Evolutionary conservation across 2,797 vertebrate genomes (phyloP).

Genomic region (Diceros bicornis): DNA sequence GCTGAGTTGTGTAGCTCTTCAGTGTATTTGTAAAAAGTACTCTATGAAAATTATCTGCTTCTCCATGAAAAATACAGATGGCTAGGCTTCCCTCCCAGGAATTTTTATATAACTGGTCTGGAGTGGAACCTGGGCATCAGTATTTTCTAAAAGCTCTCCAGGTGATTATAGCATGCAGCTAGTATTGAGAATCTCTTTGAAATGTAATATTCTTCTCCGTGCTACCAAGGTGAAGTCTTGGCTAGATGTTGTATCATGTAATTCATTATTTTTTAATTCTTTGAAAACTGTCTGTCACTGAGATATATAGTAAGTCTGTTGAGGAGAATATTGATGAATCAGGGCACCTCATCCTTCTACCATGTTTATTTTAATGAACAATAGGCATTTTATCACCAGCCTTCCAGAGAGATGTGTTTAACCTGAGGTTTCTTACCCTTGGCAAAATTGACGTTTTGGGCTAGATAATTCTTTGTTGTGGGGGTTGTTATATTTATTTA

Average conservation of each 20-base stretch:
- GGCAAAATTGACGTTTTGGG: not conserved
- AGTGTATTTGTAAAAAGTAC: not conserved
- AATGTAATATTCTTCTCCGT: not conserved
- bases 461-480: not conserved
- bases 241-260: not conserved
- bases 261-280: not conserved
- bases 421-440: not conserved
- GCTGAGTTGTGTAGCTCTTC: slow-evolving; percentile 91
- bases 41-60: slow-evolving; percentile 74
- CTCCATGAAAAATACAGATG: not conserved
- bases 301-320: not conserved
- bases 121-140: not conserved
- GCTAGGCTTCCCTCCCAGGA: not conserved
- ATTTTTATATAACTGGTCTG: not conserved
- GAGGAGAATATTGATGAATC: not conserved
- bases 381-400: not conserved
- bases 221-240: not conserved
- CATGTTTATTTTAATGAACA: not conserved
- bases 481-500: not conserved
- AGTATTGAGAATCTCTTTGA: not conserved
- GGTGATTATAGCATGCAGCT: not conserved
- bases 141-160: not conserved
- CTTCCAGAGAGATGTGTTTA: not conserved
- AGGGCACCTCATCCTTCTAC: not conserved
- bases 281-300: not conserved